These are phyloP conservation scores for Gonocerus acuteangulatus DNA, from an alignment of 2,888 invertebrate species.

Conservation along the genomic window DNA sequence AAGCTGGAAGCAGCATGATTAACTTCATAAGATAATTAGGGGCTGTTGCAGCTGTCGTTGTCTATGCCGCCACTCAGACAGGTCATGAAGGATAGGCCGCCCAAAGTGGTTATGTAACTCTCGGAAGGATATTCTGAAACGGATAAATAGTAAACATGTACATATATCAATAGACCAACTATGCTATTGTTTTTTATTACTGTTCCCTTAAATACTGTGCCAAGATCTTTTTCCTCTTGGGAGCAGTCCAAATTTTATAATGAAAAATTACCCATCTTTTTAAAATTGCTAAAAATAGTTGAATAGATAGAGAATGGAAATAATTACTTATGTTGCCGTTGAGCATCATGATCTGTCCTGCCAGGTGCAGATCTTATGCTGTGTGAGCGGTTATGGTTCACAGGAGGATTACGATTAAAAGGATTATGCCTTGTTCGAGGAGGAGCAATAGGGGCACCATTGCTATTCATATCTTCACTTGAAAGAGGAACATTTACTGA, in stretches of 20 bases:
- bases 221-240: not conserved
- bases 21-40: slow-evolving; percentile 1
- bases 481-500: slow-evolving; percentile 35
- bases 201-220: too few relatives aligned
- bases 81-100: slow-evolving; percentile 57
- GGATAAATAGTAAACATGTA: not conserved
- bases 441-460: slow-evolving; percentile 61
- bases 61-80: slow-evolving; percentile 58
- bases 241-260: too few relatives aligned
- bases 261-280: too few relatives aligned
- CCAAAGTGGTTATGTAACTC: slow-evolving; percentile 65
- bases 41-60: slow-evolving; percentile 32
- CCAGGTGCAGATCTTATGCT: slow-evolving; percentile 40
- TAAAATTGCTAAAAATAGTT: too few relatives aligned
- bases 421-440: slow-evolving; percentile 74
- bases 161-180: too few relatives aligned
- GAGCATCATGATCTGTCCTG: slow-evolving; percentile 26
- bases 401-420: slow-evolving; percentile 52
- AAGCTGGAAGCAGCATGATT: too few relatives aligned
- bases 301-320: too few relatives aligned
- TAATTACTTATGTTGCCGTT: slow-evolving; percentile 25
- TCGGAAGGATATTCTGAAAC: slow-evolving; percentile 51
- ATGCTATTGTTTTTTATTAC: too few relatives aligned
- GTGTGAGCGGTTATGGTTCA: slow-evolving; percentile 47
- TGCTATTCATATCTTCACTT: slow-evolving; percentile 26